Conservation (phyloP, 2,888 invertebrate species). For the Athalia rosae region DNA sequence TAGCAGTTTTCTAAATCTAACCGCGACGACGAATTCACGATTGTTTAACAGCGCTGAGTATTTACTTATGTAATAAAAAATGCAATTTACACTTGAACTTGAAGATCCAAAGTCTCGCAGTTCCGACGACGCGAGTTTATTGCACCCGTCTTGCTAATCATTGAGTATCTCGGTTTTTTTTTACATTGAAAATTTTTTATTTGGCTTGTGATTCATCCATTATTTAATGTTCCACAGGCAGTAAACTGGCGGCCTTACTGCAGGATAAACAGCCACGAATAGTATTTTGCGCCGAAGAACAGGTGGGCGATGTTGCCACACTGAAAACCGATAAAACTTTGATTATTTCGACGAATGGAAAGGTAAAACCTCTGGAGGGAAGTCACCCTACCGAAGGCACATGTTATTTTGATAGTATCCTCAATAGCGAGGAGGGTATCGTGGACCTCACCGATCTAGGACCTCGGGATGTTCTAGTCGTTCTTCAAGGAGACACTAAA, state of each 20-base stretch:
- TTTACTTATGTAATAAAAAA: no score
- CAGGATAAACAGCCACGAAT: conserved; percentile 24
- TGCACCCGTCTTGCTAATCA: no score
- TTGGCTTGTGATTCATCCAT: not conserved
- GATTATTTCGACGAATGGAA: conserved; percentile 21
- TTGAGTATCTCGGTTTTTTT: not conserved
- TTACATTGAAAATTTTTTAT: not conserved
- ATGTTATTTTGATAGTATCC: conserved; percentile 21
- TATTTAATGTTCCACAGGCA: conserved; percentile 6
- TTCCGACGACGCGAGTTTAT: no score
- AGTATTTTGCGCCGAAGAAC: conserved; percentile 29
- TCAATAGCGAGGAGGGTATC: conserved; percentile 41
- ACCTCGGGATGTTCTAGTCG: conserved; percentile 36
- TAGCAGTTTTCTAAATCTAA: no score
- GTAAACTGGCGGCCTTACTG: conserved; percentile 14
- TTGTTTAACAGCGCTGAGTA: no score
- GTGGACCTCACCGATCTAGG: conserved; percentile 30
- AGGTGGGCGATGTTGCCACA: conserved; percentile 18
- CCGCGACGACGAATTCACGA: no score
- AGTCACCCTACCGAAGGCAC: conserved; percentile 21
- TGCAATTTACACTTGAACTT: no score
- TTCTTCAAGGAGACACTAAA: conserved; percentile 21
- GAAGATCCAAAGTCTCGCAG: no score
- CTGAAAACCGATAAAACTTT: conserved; percentile 25
- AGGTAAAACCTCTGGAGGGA: conserved; percentile 1